Conservation (phyloP, 2,113 vertebrate species). For the Pelecanus crispus region DNA sequence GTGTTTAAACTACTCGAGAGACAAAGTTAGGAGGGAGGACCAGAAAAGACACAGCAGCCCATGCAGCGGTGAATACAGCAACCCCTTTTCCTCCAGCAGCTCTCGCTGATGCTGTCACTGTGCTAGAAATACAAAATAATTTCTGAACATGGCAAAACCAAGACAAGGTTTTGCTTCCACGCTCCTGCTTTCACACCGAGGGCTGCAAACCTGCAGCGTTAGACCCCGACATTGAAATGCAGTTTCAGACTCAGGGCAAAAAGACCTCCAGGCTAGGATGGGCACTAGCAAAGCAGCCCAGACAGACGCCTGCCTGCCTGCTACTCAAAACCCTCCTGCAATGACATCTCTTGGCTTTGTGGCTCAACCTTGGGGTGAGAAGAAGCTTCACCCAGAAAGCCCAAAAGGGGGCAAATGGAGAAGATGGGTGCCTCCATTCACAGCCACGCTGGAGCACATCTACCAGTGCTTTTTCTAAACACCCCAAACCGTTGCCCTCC, state of each 20-base stretch:
- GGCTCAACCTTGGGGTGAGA: background rate
- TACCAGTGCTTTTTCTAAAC: background rate
- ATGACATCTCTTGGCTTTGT: background rate
- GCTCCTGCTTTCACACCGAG: background rate
- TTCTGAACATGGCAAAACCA: background rate
- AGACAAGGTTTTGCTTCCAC: background rate
- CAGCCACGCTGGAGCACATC: background rate
- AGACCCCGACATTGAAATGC: background rate
- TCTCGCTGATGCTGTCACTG: background rate
- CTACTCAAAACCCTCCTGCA: background rate
- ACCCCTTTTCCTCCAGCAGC: background rate
- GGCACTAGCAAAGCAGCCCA: background rate
- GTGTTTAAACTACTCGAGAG: background rate
- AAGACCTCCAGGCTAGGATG: background rate
- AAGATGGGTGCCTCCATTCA: background rate
- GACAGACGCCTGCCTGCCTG: background rate
- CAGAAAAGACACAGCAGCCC: background rate
- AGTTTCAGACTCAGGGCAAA: background rate
- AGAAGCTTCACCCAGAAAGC: background rate
- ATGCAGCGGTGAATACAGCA: rapidly evolving
- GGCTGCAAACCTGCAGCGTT: background rate
- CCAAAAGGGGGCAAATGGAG: background rate
- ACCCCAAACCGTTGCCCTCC: background rate
- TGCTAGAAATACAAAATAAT: background rate
- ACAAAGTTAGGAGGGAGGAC: background rate